Evolutionary conservation across 1,140 invertebrate genomes (phyloP).

Genomic region (Sitophilus oryzae): DNA sequence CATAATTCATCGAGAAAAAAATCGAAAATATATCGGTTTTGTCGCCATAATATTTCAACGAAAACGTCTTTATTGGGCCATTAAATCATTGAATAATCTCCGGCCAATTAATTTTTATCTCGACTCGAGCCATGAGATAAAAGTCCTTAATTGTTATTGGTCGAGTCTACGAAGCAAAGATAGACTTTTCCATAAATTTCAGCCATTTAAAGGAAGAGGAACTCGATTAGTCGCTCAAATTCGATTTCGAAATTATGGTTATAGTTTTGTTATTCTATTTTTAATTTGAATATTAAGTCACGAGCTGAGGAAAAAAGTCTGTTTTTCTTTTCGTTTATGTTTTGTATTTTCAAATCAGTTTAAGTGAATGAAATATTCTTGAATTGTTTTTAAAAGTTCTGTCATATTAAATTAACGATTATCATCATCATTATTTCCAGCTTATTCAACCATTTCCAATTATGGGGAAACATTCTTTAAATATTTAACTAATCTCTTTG

Average conservation of each 20-base stretch:
- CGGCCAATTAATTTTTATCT: not conserved
- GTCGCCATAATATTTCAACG: not conserved
- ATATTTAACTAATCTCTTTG: too few species aligned
- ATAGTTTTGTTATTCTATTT: not conserved
- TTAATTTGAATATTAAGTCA: not conserved
- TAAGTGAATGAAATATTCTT: too few species aligned
- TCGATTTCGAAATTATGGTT: not conserved
- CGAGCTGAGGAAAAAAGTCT: too few species aligned
- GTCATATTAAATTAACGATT: too few species aligned
- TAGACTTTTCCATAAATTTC: not conserved
- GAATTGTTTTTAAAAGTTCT: too few species aligned
- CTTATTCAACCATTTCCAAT: too few species aligned
- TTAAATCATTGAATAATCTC: not conserved
- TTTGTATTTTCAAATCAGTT: too few species aligned
- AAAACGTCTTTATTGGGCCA: not conserved
- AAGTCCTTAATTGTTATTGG: not conserved
- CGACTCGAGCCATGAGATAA: not conserved
- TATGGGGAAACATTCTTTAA: too few species aligned
- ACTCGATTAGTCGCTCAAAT: not conserved
- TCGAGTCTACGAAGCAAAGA: not conserved
- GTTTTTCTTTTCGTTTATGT: too few species aligned
- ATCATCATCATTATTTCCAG: too few species aligned
- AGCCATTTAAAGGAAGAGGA: not conserved
- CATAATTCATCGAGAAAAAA: too few species aligned
- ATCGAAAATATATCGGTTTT: not conserved